Evolutionary conservation across 64 coral and sea anemone species (phyloP).

Genomic region (Porites lutea): DNA sequence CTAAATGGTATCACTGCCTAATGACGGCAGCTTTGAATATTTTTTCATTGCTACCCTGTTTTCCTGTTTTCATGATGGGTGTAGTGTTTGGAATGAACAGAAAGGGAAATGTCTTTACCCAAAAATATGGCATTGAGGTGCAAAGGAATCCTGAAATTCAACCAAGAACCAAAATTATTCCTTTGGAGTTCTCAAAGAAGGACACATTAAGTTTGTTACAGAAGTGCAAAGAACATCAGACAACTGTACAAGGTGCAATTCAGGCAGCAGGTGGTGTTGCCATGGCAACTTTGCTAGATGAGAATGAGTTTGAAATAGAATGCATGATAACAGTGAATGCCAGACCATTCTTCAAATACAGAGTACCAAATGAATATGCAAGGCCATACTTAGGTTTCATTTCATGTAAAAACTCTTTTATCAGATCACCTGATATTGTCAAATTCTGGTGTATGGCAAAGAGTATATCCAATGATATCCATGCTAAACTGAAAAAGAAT

Average conservation of each 20-base stretch:
- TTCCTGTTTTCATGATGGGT: not conserved
- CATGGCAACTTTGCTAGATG: not conserved
- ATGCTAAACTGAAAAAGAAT: slow-evolving; percentile 6
- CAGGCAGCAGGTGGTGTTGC: not conserved
- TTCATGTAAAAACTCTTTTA: not conserved
- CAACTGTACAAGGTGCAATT: not conserved
- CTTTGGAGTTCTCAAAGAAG: not conserved
- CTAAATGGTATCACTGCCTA: not conserved
- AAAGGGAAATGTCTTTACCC: not conserved
- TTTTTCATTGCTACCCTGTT: not conserved
- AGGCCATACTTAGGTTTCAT: not conserved
- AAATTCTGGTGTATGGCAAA: slow-evolving; percentile 18
- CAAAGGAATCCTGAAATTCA: not conserved
- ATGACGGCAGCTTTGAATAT: not conserved
- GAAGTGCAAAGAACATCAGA: not conserved
- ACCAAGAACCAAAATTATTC: slow-evolving; percentile 4
- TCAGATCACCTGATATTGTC: not conserved
- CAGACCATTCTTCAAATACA: not conserved
- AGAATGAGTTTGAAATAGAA: not conserved
- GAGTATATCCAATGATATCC: not conserved
- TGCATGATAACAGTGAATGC: not conserved
- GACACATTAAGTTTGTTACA: slow-evolving; percentile 2
- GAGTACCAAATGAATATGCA: slow-evolving; percentile 17
- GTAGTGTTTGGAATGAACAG: not conserved
- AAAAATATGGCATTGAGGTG: slow-evolving; percentile 11